phyloP scores from a whole-genome alignment of 2,113 vertebrate genomes.

The Pseudolaguvia tuberculata region DNA sequence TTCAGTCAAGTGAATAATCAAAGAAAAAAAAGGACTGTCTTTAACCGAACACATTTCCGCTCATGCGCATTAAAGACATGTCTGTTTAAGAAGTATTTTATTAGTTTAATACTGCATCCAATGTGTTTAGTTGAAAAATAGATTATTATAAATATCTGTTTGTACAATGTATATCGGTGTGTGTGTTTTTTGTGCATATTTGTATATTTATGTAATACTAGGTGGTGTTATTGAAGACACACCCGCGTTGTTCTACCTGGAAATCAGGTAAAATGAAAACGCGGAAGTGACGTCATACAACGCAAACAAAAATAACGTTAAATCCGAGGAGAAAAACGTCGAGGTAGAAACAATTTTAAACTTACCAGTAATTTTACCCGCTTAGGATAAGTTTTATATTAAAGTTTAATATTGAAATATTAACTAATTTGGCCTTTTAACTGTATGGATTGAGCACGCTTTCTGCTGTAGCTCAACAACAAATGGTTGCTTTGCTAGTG shows the following conservation, averaged over 20 bases:
- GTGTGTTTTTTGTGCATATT: too few relatives aligned
- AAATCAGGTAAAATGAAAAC: background rate
- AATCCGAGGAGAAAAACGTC: background rate
- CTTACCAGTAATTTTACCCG: background rate
- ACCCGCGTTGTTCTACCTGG: background rate
- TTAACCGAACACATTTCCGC: background rate
- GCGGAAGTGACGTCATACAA: background rate
- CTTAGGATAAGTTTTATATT: background rate
- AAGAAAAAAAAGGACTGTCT: background rate
- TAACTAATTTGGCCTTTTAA: background rate
- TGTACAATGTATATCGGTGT: too few relatives aligned
- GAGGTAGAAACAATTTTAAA: background rate
- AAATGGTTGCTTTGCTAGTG: too few relatives aligned
- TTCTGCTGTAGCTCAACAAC: background rate
- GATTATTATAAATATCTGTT: too few relatives aligned
- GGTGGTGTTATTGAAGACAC: background rate
- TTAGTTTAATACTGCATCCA: background rate
- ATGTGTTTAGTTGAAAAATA: background rate
- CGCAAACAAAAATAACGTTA: background rate
- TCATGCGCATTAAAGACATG: background rate
- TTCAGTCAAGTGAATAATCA: background rate
- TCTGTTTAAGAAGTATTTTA: background rate
- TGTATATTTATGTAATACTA: background rate
- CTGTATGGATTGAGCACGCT: too few relatives aligned
- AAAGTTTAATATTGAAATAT: background rate